phyloP scores from a whole-genome alignment of 2,113 vertebrate genomes.

The Nicator chloris region DNA sequence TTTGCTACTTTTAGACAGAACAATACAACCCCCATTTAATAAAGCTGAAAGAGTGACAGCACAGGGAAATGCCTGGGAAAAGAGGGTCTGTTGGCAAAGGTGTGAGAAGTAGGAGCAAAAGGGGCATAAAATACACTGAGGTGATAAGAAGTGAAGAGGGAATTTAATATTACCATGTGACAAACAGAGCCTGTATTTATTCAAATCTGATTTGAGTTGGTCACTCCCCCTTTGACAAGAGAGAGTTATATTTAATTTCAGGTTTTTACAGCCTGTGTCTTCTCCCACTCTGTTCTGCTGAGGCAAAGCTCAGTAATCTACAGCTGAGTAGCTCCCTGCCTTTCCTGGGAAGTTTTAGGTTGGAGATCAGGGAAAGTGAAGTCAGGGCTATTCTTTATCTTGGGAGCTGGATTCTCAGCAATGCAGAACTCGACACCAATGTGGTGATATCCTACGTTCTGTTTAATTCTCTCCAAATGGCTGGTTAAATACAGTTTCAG shows the following conservation, averaged over 20 bases:
- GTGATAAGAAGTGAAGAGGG: not conserved
- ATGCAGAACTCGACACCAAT: too few species aligned
- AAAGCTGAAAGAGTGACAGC: not conserved
- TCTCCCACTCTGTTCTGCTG: not conserved
- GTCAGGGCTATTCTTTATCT: too few species aligned
- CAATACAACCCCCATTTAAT: not conserved
- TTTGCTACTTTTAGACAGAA: not conserved
- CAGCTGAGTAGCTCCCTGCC: not conserved
- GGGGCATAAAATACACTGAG: not conserved
- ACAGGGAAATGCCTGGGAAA: not conserved
- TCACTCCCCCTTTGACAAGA: not conserved
- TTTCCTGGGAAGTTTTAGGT: not conserved
- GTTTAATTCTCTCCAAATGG: too few species aligned
- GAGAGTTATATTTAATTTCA: not conserved
- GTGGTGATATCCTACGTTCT: too few species aligned
- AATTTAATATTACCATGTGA: not conserved
- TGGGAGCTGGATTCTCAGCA: too few species aligned
- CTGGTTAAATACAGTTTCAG: too few species aligned
- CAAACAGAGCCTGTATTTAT: not conserved
- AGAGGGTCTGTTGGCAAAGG: not conserved
- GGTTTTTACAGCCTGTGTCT: not conserved
- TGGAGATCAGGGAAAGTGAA: rapidly evolving
- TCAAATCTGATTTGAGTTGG: not conserved
- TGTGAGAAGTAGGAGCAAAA: not conserved
- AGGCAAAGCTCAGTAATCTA: not conserved